A percentile compares a stretch with the other conserved stretches of the same genome.
Evolutionary conservation across 2,888 invertebrate species (phyloP).

Genomic region (Polylopha cassiicola): DNA sequence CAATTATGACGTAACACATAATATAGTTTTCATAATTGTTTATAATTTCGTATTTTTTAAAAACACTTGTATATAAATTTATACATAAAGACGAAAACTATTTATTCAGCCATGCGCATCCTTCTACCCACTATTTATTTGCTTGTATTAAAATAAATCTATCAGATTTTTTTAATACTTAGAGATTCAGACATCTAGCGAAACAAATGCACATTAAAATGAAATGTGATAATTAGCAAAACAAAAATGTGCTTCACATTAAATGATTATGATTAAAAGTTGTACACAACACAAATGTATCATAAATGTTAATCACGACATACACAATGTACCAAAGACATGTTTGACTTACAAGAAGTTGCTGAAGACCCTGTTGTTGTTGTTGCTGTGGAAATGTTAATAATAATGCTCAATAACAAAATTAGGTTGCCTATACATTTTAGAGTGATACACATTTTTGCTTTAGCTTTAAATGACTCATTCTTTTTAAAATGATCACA

Average conservation of each 20-base stretch:
- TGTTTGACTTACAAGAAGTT: slow-evolving; percentile 90
- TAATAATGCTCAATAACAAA: slow-evolving; percentile 2
- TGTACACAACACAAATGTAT: slow-evolving; percentile 35
- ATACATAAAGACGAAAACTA: too few relatives aligned
- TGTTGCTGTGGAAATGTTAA: slow-evolving; percentile 83
- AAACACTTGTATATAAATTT: too few relatives aligned
- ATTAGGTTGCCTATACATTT: background rate
- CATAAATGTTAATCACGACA: slow-evolving; percentile 61
- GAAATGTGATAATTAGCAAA: slow-evolving; percentile 23
- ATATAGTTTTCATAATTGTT: too few relatives aligned
- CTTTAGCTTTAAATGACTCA: too few relatives aligned
- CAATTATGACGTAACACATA: too few relatives aligned
- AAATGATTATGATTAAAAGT: slow-evolving; percentile 17
- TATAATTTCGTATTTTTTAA: too few relatives aligned
- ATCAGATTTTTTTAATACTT: too few relatives aligned
- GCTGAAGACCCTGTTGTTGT: slow-evolving; percentile 94
- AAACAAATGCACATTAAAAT: slow-evolving; percentile 11
- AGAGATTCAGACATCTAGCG: too few relatives aligned
- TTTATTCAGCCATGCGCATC: too few relatives aligned
- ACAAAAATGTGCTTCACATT: slow-evolving; percentile 13
- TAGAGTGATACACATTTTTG: background rate
- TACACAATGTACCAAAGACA: slow-evolving; percentile 57
- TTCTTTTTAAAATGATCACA: too few relatives aligned
- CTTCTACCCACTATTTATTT: too few relatives aligned
- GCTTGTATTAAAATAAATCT: too few relatives aligned